Percentiles rank a stretch among this genome's conserved stretches.
Evolutionary conservation across 1,140 invertebrate genomes (phyloP).

Genomic region (Neoseiulus cucumeris): DNA sequence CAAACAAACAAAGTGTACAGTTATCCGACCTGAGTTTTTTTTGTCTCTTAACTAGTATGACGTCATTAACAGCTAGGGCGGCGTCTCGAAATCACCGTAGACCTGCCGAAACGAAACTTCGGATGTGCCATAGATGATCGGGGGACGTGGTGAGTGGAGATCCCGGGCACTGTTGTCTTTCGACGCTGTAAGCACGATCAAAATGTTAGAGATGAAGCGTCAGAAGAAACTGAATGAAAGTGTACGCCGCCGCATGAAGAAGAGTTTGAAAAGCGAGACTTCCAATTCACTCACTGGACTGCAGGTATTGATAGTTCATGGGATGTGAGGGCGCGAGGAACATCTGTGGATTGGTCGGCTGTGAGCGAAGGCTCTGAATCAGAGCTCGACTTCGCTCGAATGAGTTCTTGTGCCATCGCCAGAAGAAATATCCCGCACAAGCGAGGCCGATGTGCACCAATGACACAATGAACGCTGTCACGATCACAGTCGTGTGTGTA

Average conservation of each 20-base stretch:
- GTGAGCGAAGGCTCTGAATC: neutral
- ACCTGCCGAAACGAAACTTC: slow-evolving; percentile 18
- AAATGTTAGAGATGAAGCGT: no score
- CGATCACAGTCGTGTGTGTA: slow-evolving; percentile 24
- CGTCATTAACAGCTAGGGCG: neutral
- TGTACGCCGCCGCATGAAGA: no score
- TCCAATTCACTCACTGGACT: neutral
- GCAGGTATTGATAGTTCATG: slow-evolving; percentile 8
- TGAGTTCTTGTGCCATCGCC: slow-evolving; percentile 21
- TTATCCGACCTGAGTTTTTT: no score
- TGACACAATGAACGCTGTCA: slow-evolving; percentile 23
- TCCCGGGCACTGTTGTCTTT: neutral
- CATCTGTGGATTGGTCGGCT: neutral
- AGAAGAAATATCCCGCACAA: slow-evolving; percentile 23
- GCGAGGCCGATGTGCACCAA: slow-evolving; percentile 23
- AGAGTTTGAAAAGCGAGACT: no score
- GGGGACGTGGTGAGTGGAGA: neutral
- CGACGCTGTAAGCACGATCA: neutral
- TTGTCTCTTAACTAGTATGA: no score
- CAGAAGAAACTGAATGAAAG: no score
- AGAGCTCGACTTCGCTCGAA: slow-evolving; percentile 16
- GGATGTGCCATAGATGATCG: slow-evolving; percentile 16
- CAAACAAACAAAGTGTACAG: no score
- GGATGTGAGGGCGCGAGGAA: neutral
- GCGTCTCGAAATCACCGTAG: slow-evolving; percentile 16